Percentiles rank a stretch among this genome's conserved stretches.
These are phyloP conservation scores for Nesoenas mayeri DNA, from an alignment of 2,113 vertebrate species.

Conservation along the genomic window DNA sequence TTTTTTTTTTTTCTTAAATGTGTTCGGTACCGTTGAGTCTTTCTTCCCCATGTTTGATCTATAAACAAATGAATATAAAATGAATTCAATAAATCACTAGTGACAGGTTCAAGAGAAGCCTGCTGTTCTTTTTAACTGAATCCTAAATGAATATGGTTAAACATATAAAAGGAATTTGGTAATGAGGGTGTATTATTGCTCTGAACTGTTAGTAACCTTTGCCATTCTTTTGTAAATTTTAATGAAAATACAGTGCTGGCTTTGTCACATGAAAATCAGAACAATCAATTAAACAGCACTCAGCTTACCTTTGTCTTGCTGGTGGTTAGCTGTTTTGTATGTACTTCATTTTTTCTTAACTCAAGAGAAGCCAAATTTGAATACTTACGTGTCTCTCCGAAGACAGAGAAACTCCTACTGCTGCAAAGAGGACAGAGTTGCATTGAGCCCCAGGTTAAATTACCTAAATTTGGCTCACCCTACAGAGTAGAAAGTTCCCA, in stretches of 20 bases:
- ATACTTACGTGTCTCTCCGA: neutral
- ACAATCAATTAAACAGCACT: slow-evolving; percentile 27
- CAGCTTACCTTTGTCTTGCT: slow-evolving; percentile 18
- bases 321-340: neutral
- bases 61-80: slow-evolving; percentile 79
- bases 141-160: slow-evolving; percentile 44
- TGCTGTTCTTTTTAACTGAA: slow-evolving; percentile 57
- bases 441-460: neutral
- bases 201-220: slow-evolving; percentile 37
- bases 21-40: slow-evolving; percentile 57
- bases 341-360: neutral
- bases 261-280: slow-evolving; percentile 25
- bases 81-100: slow-evolving; percentile 74
- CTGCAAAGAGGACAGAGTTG: neutral
- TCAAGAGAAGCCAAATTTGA: neutral
- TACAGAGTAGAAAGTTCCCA: neutral
- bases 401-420: neutral
- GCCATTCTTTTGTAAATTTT: slow-evolving; percentile 37
- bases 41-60: slow-evolving; percentile 69
- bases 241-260: slow-evolving; percentile 7
- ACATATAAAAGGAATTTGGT: slow-evolving; percentile 33
- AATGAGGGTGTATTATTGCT: slow-evolving; percentile 42
- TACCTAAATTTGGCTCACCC: neutral
- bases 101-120: slow-evolving; percentile 67
- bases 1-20: slow-evolving; percentile 51